Percentiles rank a stretch among this genome's conserved stretches.
Evolutionary conservation across 30 jellyfish, hydroid and myxozoan genomes (phyloP).

Genomic region (Hydractinia echinata): DNA sequence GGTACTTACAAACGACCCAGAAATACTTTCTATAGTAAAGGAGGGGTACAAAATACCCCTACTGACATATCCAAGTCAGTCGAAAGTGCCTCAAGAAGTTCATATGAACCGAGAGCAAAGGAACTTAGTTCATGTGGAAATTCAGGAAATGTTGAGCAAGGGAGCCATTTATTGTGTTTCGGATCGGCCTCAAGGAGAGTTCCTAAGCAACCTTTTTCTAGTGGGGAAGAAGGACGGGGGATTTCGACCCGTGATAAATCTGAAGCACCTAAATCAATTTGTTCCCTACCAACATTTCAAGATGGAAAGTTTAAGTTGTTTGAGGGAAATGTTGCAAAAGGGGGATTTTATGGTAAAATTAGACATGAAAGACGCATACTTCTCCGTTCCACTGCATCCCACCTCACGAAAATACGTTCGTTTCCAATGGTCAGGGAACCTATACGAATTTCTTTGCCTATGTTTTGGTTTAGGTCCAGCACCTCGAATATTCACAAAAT

Average conservation of each 20-base stretch:
- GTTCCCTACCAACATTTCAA: not conserved
- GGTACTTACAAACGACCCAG: too few relatives aligned
- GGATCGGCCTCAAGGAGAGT: too few relatives aligned
- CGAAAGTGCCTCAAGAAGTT: too few relatives aligned
- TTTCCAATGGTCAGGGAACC: too few relatives aligned
- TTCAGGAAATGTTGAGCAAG: too few relatives aligned
- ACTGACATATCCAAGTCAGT: too few relatives aligned
- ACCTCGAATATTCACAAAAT: conserved; percentile 24
- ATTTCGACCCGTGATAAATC: not conserved
- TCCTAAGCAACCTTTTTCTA: not conserved
- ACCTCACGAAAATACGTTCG: not conserved
- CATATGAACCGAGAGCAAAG: too few relatives aligned
- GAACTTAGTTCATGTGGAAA: too few relatives aligned
- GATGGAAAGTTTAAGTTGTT: not conserved
- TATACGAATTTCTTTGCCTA: conserved; percentile 37
- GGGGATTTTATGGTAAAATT: conserved; percentile 29
- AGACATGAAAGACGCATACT: conserved; percentile 42
- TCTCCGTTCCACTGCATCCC: conserved; percentile 17
- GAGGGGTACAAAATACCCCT: too few relatives aligned
- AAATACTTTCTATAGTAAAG: too few relatives aligned
- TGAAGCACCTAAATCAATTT: not conserved
- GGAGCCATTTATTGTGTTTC: too few relatives aligned
- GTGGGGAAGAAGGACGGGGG: conserved; percentile 10
- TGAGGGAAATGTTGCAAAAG: conserved; percentile 18
- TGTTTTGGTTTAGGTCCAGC: conserved; percentile 48